These are phyloP conservation scores for Caenorhabditis inopinata DNA, from an alignment of 1,140 invertebrate species.

Conservation along the genomic window DNA sequence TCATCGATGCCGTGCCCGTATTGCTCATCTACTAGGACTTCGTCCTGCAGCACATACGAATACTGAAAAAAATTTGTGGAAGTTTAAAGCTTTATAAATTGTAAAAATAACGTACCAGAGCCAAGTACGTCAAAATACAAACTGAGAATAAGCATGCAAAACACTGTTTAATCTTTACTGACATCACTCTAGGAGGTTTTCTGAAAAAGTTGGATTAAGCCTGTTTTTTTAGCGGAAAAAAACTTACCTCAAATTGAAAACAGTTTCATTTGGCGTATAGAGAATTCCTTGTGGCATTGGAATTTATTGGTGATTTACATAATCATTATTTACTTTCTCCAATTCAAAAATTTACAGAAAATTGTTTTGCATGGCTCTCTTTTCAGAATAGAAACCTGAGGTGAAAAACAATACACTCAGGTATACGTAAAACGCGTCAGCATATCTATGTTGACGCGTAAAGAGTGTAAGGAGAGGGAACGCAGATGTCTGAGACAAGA, in stretches of 20 bases:
- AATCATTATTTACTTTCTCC: neutral
- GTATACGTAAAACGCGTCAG: too few species aligned
- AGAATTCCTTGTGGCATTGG: conserved; percentile 19
- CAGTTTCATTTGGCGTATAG: neutral
- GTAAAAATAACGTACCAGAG: neutral
- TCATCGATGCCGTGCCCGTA: neutral
- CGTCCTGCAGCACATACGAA: neutral
- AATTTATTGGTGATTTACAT: neutral
- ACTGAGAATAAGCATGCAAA: neutral
- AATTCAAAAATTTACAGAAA: neutral
- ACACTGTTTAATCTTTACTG: neutral
- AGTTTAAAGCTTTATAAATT: neutral
- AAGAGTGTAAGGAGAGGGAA: too few species aligned
- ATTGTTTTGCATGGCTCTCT: neutral
- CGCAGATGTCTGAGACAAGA: too few species aligned
- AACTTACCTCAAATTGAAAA: neutral
- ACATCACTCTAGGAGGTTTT: neutral
- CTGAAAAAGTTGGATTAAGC: neutral
- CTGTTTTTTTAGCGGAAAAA: neutral
- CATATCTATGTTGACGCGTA: too few species aligned
- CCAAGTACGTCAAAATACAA: neutral
- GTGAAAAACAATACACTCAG: too few species aligned
- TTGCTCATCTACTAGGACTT: neutral
- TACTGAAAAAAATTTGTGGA: neutral
- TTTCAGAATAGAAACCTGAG: neutral